Conservation (phyloP, 2,888 invertebrate genomes). For the Branchellion lobata region DNA sequence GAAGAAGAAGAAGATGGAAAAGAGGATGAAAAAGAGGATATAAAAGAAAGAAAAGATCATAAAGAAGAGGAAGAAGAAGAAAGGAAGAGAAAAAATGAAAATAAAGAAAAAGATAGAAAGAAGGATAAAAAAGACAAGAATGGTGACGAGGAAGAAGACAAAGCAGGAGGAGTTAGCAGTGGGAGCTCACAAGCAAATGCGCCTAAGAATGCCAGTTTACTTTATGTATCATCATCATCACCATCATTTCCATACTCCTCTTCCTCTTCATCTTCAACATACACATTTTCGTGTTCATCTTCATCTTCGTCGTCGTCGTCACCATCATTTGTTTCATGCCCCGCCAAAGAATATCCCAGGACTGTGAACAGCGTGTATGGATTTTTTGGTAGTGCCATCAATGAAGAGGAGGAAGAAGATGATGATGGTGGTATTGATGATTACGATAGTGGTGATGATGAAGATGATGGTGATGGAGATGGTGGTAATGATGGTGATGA, state of each 20-base stretch:
- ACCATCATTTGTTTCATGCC: not conserved
- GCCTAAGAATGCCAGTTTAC: too few relatives aligned
- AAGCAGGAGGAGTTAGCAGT: not conserved
- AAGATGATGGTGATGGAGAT: constrained; percentile 4
- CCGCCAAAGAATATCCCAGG: not conserved
- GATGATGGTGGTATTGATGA: constrained; percentile 25
- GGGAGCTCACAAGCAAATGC: not conserved
- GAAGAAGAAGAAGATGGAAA: too few relatives aligned
- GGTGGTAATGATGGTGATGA: constrained; percentile 19
- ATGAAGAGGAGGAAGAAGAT: constrained; percentile 4
- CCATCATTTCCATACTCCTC: too few relatives aligned
- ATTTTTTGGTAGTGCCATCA: too few relatives aligned
- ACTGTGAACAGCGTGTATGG: too few relatives aligned
- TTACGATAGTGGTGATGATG: constrained; percentile 27
- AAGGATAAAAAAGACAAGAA: not conserved
- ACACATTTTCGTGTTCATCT: too few relatives aligned
- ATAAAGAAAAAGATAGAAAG: not conserved
- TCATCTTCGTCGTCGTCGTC: not conserved
- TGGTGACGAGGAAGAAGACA: not conserved
- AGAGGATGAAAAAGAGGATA: too few relatives aligned
- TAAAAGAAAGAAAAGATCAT: not conserved
- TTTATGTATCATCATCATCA: too few relatives aligned
- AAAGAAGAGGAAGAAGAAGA: not conserved
- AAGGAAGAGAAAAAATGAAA: not conserved
- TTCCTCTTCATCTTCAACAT: too few relatives aligned